Conservation (phyloP, 2,888 invertebrate genomes). For the Ophraella communa region DNA sequence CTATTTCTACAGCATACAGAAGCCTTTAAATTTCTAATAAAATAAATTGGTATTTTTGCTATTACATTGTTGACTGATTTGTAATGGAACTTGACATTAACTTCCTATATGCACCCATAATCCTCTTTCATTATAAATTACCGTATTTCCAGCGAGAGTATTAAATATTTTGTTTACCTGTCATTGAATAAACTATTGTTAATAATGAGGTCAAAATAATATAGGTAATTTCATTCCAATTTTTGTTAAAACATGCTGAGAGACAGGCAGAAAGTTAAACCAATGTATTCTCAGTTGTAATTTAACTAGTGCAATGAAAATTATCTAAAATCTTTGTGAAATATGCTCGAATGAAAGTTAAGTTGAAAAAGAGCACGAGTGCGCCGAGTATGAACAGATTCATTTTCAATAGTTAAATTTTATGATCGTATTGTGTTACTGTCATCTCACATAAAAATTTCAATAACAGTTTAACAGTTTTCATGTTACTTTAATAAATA, state of each 20-base stretch:
- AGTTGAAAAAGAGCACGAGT: too few species aligned
- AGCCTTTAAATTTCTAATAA: not conserved
- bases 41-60: not conserved
- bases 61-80: conserved; percentile 11
- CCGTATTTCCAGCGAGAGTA: conserved; percentile 27
- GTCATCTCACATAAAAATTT: too few species aligned
- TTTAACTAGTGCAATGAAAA: too few species aligned
- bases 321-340: too few species aligned
- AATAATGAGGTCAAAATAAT: not conserved
- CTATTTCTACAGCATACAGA: not conserved
- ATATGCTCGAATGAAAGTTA: too few species aligned
- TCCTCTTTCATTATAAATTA: conserved; percentile 30
- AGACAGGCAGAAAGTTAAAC: too few species aligned
- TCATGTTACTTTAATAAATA: too few species aligned
- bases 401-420: too few species aligned
- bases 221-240: not conserved
- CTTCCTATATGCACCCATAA: conserved; percentile 34
- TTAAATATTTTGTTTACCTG: conserved; percentile 15
- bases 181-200: conserved; percentile 24
- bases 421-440: too few species aligned
- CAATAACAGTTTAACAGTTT: too few species aligned
- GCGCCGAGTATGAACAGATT: too few species aligned
- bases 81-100: conserved; percentile 32
- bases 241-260: not conserved
- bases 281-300: too few species aligned